Evolutionary conservation across 2,113 vertebrate genomes (phyloP).

Genomic region (Rhodinocichla rosea): DNA sequence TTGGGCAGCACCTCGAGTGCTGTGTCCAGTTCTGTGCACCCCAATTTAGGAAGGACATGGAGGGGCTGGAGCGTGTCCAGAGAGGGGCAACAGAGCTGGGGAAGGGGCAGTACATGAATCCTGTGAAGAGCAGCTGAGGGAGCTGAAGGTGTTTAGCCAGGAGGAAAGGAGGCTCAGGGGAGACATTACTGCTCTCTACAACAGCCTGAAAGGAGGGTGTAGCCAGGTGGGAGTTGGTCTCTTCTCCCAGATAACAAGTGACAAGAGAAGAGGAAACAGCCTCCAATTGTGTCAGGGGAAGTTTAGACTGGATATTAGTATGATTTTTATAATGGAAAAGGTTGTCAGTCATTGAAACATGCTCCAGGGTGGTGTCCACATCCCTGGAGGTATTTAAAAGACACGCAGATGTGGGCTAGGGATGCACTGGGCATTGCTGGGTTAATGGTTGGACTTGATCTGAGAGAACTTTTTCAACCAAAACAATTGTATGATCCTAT

Average conservation of each 20-base stretch:
- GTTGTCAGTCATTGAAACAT: neutral
- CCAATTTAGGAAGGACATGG: neutral
- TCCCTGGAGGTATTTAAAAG: neutral
- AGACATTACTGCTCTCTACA: rapidly evolving
- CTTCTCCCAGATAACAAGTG: neutral
- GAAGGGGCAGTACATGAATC: neutral
- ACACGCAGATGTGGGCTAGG: neutral
- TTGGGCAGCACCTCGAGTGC: neutral
- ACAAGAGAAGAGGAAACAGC: neutral
- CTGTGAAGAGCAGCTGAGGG: neutral
- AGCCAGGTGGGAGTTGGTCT: neutral
- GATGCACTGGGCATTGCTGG: neutral
- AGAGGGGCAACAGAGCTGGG: neutral
- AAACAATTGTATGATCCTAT: neutral
- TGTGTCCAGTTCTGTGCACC: neutral
- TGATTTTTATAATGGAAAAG: neutral
- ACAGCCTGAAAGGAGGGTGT: neutral
- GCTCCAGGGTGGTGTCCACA: neutral
- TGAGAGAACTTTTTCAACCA: neutral
- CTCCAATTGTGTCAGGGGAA: neutral
- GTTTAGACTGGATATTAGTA: neutral
- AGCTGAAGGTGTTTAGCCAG: neutral
- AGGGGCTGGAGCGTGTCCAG: neutral
- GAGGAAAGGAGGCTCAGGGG: neutral
- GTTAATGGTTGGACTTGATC: neutral